Evolutionary conservation across 2,113 vertebrate species (phyloP), one percentile per base, ranked within the genome.

Genomic region (Excalfactoria chinensis): DNA sequence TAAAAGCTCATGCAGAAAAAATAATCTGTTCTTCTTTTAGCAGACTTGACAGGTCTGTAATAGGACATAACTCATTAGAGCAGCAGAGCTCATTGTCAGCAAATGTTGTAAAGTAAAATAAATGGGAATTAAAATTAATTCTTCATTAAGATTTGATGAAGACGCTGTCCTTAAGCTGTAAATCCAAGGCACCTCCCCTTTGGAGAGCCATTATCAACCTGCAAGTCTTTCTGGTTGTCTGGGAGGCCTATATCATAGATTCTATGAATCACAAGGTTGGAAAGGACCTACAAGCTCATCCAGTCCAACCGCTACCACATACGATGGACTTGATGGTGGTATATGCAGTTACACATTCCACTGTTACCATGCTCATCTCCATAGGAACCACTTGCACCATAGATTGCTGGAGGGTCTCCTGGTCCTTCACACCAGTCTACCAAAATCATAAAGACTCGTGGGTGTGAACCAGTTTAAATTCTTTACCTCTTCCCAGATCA

Each of bases 61-160:
- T 63, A 86, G 73, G 59, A 93, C 48, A 56, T 91, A 79, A 68
- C 78, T 91, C 55, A 77, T 71, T 77, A 84, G 55, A 71, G n/a
- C 69, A 49, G 40, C 68, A 86, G 85, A 92, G 40, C 30, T 87
- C n/a, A 44, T 83, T 92, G 82, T 88, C 69, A 51, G 49, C n/a
- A 84, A 94, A 88, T 22, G 21, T 51, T 82, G 76, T 81, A 85
- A 91, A 94, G 40, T 74, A 77, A 80, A 94, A 93, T 64, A 89
- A 88, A 81, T 68, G 32, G 84, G 46, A 92, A 93, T 84, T 76
- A 76, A 86, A 89, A 90, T 80, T 49, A 92, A 89, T 93, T 88
- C 40, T 64, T 89, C 76, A 62, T 94, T 89, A 91, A 84, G 46
- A 85, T 93, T 84, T 89, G 72, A 77, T 62, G 51, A 91, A 77